Base-by-base conservation (phyloP, 2,113 vertebrate genomes). In the Rhinopomastus cyanomelas region DNA sequence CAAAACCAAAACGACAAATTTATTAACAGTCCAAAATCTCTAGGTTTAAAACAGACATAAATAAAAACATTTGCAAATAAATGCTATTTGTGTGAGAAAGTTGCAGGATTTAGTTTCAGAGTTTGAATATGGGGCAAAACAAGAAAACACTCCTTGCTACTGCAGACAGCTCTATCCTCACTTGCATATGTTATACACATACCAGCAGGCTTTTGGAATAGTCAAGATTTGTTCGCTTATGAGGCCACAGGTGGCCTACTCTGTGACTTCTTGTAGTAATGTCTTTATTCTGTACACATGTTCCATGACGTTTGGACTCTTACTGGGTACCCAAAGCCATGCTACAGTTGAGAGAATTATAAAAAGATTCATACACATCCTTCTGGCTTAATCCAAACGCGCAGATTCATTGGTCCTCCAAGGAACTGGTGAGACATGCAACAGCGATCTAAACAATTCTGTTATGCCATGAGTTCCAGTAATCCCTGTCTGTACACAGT, bases 401-500 rank as follows among this genome's bases (percentile, higher is more conserved):
- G 49, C 57, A 67, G 15, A 81, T 81, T 87, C 7, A 36, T 53
- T 75, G 68, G 48, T 53, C 71, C 34, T 90, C 53, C 22, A 68
- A 86, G 66, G 53, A 15, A 26, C 53, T 73, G 27, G 59, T 83
- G 67, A 87, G 72, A 51, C 19, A 57, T 36, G 81, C 22, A 52
- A 46, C 36, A 73, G 55, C 39, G 87, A 60, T 49, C 32, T 72
- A 75, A 94, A 93, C 85, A 52, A 34, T 69, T 78, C 49, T 89
- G 2, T 78, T 73, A 51, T 27, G 44, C 66, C 57, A 88, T 91
- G 82, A 84, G 27, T 52, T 82, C 57, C n/a, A 48, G 51, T 93
- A 96, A 95, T 57, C 68, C 42, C 9, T 67, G 49, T 93, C 52
- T 82, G 29, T 84, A 90, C 65, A 87, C 72, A 88, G 34, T 72